phyloP scores from a whole-genome alignment of 2,888 invertebrate genomes.

The Apotomis betuletana region DNA sequence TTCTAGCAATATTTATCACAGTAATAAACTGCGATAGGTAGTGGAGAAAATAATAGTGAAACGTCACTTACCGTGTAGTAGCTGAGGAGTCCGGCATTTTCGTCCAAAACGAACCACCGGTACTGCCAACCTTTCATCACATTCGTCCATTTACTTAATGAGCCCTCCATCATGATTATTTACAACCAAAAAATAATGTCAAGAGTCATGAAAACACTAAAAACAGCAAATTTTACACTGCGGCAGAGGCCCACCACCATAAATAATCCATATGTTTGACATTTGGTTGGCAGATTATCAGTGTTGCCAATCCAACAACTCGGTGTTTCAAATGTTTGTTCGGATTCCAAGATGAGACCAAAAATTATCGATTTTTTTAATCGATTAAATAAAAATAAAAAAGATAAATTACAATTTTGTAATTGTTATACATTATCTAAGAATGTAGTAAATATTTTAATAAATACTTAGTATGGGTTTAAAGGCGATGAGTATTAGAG shows the following conservation, averaged over 20 bases:
- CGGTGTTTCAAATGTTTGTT: slow-evolving; percentile 8
- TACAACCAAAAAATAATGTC: slow-evolving; percentile 62
- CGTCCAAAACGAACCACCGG: slow-evolving; percentile 99
- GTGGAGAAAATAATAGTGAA: slow-evolving; percentile 48
- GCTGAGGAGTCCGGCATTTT: slow-evolving; percentile 96
- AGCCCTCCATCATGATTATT: slow-evolving; percentile 92
- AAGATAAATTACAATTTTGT: no score
- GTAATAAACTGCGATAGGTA: slow-evolving; percentile 40
- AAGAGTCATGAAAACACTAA: slow-evolving; percentile 71
- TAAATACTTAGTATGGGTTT: no score
- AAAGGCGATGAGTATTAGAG: no score
- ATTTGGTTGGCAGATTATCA: slow-evolving; percentile 43
- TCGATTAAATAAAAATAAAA: background rate
- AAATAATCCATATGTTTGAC: slow-evolving; percentile 79
- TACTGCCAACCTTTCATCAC: slow-evolving; percentile 99
- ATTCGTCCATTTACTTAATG: slow-evolving; percentile 98
- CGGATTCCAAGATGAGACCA: slow-evolving; percentile 7
- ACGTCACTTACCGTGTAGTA: slow-evolving; percentile 97
- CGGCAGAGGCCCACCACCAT: slow-evolving; percentile 64
- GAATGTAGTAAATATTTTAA: no score
- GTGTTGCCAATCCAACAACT: slow-evolving; percentile 53
- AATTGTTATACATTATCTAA: no score
- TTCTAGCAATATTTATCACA: slow-evolving; percentile 31
- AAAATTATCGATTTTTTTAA: slow-evolving; percentile 17
- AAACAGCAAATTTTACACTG: slow-evolving; percentile 72